Base-by-base conservation (phyloP, 2,797 vertebrate species). In the Macroramphosus scolopax region DNA sequence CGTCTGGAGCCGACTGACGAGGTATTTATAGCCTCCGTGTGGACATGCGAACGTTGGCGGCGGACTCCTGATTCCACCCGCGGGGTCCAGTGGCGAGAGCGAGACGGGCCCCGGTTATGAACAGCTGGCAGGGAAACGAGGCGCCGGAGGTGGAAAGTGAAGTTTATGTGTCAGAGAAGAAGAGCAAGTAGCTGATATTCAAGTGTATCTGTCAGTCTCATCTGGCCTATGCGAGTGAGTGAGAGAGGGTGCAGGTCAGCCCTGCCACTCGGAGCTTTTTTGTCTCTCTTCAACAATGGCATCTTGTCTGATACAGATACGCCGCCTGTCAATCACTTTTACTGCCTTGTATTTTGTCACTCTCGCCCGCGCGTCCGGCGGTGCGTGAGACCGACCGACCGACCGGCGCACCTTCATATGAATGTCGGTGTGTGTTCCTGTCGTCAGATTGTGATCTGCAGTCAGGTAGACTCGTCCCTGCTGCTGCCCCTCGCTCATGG, bases 361-460 rank as follows among this genome's bases (percentile, higher is more conserved):
- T 70, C 74, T 80, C 75, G 63, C 69, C 75, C 43, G 62, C 16
- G 29, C 2, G 39, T 31, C 26, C 55, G 3, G 28, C 15, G 2
- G 37, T 37, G 58, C 25, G 3, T 16, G 44, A 39, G 38, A 48
- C 43, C 20, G 20, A 3, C 20, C 3, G 20, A 3, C 3, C 12
- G 30, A 13, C 36, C 38, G 32, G 8, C 31, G 43, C 32, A 22
- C 59, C 59, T 63, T 51, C 53, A 44, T 58, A 67, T 48, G 37
- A 62, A 52, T 58, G 65, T 50, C 47, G 40, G 37, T 29, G 29
- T 49, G 49, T 59, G 36, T 49, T 13, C n/a, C n/a, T 47, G 56
- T 64, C 55, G 41, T 58, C 68, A 59, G 85, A 89, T 88, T 81
- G 74, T 58, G 75, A 89, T 88, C 84, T 82, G 68, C 84, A 75